A percentile compares a stretch with the other conserved stretches of the same genome.
Conservation (phyloP, 2,113 vertebrate genomes). For the Equus przewalskii region DNA sequence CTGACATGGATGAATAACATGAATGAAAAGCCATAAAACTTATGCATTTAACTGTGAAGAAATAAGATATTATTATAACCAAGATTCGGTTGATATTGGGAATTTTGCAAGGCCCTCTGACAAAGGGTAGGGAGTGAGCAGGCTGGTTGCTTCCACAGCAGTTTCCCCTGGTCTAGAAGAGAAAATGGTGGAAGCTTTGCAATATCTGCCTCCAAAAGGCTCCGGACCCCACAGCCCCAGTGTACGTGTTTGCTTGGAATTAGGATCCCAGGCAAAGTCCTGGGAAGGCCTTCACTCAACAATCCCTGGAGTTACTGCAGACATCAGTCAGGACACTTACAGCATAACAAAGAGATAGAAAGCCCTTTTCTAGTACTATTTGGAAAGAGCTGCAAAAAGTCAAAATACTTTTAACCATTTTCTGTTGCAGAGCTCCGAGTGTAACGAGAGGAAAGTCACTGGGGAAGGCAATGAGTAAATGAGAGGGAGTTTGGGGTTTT, state of each 20-base stretch:
- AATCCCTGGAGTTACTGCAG: neutral
- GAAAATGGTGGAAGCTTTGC: neutral
- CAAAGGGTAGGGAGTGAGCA: neutral
- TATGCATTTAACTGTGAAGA: conserved; percentile 41
- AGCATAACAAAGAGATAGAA: conserved; percentile 1
- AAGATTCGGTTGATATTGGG: neutral
- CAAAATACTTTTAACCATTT: neutral
- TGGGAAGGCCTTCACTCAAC: neutral
- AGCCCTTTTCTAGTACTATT: neutral
- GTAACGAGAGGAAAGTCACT: neutral
- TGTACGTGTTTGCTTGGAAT: neutral
- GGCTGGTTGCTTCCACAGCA: neutral
- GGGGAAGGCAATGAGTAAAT: neutral
- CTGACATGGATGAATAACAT: conserved; percentile 13
- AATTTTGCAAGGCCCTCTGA: neutral
- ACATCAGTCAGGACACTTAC: neutral
- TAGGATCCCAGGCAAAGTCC: neutral
- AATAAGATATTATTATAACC: neutral
- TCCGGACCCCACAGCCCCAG: neutral
- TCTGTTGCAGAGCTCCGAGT: neutral
- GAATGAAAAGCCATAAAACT: conserved; percentile 63
- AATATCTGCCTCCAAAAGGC: neutral
- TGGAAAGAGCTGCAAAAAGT: neutral
- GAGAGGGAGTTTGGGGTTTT: neutral
- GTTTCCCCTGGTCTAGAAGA: neutral